Evolutionary conservation across 1,140 invertebrate genomes (phyloP), one percentile per base, ranked within the genome.

Genomic region (Samia ricini): DNA sequence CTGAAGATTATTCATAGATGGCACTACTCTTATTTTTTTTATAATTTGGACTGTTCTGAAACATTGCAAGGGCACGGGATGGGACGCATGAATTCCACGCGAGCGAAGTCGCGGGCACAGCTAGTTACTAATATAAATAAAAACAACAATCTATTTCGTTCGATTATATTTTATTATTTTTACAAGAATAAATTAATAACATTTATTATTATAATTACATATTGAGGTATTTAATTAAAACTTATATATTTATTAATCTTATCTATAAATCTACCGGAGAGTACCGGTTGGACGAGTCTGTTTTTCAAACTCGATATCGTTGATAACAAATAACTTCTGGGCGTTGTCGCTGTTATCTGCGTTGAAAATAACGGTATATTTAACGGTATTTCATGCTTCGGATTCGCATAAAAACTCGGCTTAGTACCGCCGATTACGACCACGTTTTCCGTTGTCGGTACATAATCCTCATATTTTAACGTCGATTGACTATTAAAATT

Each of bases 161-260:
- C 33, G 12, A 42, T n/a, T 0, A 42, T 42, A 1, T 42, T 15
- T 42, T 42, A 42, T 29, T 29, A 29, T n/a, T n/a, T n/a, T n/a
- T 29, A 29, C 33, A 42, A 42, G 1, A 42, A 42, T 42, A 42
- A 42, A 42, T 42, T 42, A 42, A 42, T 15, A 36, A 36, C 2
- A 8, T 42, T 48, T 0, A 26, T 8, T 33, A 29, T 0, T 29
- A n/a, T 4, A 56, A 55, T 8, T 23, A 23, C 52, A 29, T 29
- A 8, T 29, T 42, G 12, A 42, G 1, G 4, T 12, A 4, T 1
- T 42, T 50, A 59, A n/a, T 59, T 59, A 50, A 50, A 59, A 22
- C 12, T 69, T 55, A 80, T 68, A 69, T 80, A 80, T 51, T 72
- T 87, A 68, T 83, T 85, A 18, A 89, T 83, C 57, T 76, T 85